A percentile compares a stretch with the other conserved stretches of the same genome.
Conservation (phyloP, 2,888 invertebrate species). For the Drosophila antonietae region DNA sequence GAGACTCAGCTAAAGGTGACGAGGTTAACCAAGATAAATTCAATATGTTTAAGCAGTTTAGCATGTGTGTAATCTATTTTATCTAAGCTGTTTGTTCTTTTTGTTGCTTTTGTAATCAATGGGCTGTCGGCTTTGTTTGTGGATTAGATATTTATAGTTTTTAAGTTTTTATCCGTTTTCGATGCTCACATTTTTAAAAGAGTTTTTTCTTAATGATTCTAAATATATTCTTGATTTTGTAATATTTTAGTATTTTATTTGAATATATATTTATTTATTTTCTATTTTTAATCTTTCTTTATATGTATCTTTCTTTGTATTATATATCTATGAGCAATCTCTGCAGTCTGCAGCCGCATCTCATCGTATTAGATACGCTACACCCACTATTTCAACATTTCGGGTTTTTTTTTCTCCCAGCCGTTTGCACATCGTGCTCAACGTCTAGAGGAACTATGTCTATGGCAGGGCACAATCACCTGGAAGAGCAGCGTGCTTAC, state of each 20-base stretch:
- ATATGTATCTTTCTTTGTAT: too few species aligned
- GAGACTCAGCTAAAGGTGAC: slow-evolving; percentile 66
- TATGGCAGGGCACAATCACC: slow-evolving; percentile 78
- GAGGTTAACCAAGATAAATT: slow-evolving; percentile 24
- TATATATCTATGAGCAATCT: not conserved
- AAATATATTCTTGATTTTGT: not conserved
- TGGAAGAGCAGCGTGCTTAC: slow-evolving; percentile 68
- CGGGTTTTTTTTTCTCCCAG: slow-evolving; percentile 68
- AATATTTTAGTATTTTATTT: not conserved
- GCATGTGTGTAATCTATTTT: slow-evolving; percentile 4
- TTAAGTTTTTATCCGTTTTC: not conserved
- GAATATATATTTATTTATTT: too few species aligned
- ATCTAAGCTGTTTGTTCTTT: slow-evolving; percentile 4
- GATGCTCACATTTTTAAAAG: too few species aligned
- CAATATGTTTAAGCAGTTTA: not conserved
- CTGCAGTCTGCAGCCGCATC: not conserved
- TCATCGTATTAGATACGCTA: slow-evolving; percentile 68
- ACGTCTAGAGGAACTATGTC: slow-evolving; percentile 74
- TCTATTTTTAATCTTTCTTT: too few species aligned
- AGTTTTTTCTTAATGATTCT: not conserved
- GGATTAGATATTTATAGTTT: not conserved
- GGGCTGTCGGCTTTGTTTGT: not conserved
- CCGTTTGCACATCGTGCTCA: slow-evolving; percentile 81
- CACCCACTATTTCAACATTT: slow-evolving; percentile 79
- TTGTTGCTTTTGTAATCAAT: slow-evolving; percentile 5